Conservation (phyloP, 2,113 vertebrate genomes). For the Varanus komodoensis region DNA sequence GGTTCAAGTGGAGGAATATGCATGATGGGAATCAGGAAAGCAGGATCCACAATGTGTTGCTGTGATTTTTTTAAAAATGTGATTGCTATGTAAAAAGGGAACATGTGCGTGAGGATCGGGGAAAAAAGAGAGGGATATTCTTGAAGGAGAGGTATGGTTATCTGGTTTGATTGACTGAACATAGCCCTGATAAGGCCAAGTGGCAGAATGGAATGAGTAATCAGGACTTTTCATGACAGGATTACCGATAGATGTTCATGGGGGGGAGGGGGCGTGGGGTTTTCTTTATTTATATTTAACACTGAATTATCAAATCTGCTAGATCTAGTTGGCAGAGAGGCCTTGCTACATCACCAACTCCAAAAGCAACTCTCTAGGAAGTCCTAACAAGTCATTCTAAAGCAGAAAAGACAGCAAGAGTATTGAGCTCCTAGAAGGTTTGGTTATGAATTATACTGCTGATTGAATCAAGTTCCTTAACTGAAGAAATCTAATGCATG, state of each 20-base stretch:
- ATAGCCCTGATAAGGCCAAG: neutral
- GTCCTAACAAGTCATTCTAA: neutral
- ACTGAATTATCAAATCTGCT: neutral
- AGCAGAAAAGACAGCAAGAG: too few species aligned
- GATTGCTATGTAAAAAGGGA: neutral
- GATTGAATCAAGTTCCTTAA: neutral
- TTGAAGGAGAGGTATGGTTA: neutral
- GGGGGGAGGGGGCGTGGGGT: neutral
- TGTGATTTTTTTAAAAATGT: neutral
- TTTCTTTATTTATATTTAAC: too few species aligned
- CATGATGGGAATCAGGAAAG: conserved; percentile 1
- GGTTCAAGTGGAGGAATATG: conserved; percentile 21
- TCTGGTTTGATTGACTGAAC: conserved; percentile 2
- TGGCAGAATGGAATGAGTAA: neutral
- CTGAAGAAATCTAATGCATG: neutral
- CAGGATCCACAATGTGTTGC: neutral
- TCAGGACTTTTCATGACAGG: neutral
- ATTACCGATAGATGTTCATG: neutral
- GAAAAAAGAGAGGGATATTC: neutral
- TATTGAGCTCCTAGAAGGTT: neutral
- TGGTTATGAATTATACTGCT: neutral
- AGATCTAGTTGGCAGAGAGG: neutral
- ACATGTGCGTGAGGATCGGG: fast-evolving
- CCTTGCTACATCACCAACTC: too few species aligned
- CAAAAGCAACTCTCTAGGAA: neutral